Evolutionary conservation across 2,888 invertebrate species (phyloP), one percentile per base, ranked within the genome.

Genomic region (Sinhomidia bicolor): DNA sequence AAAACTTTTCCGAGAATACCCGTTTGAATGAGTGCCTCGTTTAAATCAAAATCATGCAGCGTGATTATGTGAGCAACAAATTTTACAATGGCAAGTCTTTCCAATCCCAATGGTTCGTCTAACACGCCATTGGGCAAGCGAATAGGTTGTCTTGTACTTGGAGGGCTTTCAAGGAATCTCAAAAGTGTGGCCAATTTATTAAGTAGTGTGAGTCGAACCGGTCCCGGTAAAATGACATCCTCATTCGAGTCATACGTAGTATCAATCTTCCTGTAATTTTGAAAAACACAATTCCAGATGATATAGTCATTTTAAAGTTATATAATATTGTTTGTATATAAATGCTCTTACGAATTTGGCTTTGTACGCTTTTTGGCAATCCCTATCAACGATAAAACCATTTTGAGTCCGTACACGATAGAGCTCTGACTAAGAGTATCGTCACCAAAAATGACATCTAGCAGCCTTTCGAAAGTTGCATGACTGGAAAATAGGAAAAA

Each of bases 1-100:
- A 90, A 74, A 29, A 83, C 26, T 68, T 90, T 85, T 62, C 79
- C 47, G 32, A 91, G 76, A 44, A 89, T 85, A 57, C 90, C 89
- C 88, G 62, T 29, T 23, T 88, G 44, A 36, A 90, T 81, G 54
- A 90, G 82, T 44, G 81, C 84, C 54, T 85, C 83, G 93, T 96
- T 95, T 92, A 98, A 95, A 93, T 95, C 95, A 92, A 95, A 94
- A 93, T 96, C 96, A 93, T 96, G 96, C 81, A 96, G 96, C 90
- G 95, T 94, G 91, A 98, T 94, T 92, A 98, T 94, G 86, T 96
- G 96, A 91, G 96, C 96, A 93, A 98, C 95, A 92, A 98, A 95
- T 93, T 96, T 96, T 89, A 96, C 96, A 92, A 97, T 96, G 94
- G 97, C 96, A 90, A 98, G 94, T 91, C 98, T 95, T 68, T 96